These are phyloP conservation scores for Pygmarrhopalites habei DNA, from an alignment of 1,140 invertebrate genomes.

Conservation along the genomic window DNA sequence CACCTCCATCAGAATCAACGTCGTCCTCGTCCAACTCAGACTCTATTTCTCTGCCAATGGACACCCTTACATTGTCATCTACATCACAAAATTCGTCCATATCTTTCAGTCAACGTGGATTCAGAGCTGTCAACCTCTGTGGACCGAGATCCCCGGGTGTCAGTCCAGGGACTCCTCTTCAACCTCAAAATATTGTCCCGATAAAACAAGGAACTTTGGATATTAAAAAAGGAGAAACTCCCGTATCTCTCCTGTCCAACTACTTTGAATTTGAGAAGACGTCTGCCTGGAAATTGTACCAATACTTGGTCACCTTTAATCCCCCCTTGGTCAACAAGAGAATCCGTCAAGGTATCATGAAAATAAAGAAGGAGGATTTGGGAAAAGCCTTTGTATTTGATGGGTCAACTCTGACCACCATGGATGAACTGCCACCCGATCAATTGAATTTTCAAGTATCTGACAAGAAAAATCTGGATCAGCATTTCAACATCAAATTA, in stretches of 20 bases:
- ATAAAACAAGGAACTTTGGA: not conserved
- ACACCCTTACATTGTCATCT: too few relatives aligned
- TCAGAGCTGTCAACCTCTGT: too few relatives aligned
- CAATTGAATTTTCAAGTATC: not conserved
- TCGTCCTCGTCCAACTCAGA: too few relatives aligned
- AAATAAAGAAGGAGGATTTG: slow-evolving; percentile 45
- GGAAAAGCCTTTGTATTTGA: slow-evolving; percentile 54
- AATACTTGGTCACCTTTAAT: not conserved
- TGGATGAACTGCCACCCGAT: not conserved
- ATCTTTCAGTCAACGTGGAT: too few relatives aligned
- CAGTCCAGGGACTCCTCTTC: too few relatives aligned
- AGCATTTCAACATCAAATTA: slow-evolving; percentile 12
- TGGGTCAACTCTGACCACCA: slow-evolving; percentile 40
- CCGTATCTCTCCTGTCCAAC: not conserved
- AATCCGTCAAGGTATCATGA: slow-evolving; percentile 50
- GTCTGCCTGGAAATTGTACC: not conserved
- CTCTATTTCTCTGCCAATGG: too few relatives aligned
- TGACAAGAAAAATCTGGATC: not conserved
- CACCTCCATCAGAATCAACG: too few relatives aligned
- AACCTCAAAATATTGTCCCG: too few relatives aligned
- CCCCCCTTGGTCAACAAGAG: not conserved
- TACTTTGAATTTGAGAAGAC: not conserved
- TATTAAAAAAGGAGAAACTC: not conserved
- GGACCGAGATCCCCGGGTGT: too few relatives aligned
- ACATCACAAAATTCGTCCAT: too few relatives aligned